Conservation (phyloP, 2,113 vertebrate species). For the Microcebus lehilahytsara region DNA sequence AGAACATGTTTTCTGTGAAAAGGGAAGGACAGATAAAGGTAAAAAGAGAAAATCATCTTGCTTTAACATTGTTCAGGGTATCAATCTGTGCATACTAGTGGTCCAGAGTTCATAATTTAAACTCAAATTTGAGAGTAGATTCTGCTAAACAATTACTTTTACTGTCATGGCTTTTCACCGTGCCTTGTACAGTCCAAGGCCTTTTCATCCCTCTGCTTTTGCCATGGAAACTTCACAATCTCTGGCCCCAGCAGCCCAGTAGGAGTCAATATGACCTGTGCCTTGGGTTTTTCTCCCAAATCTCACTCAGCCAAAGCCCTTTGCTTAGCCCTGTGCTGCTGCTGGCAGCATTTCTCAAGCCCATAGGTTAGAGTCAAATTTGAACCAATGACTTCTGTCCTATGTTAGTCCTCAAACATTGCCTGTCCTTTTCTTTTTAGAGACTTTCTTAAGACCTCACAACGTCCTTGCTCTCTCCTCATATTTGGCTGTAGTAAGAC, state of each 20-base stretch:
- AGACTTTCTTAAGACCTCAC: background rate
- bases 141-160: background rate
- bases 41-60: background rate
- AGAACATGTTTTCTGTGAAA: background rate
- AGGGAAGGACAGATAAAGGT: background rate
- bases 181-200: background rate
- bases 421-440: background rate
- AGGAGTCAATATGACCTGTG: background rate
- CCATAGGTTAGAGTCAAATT: background rate
- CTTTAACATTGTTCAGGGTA: background rate
- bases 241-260: background rate
- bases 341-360: background rate
- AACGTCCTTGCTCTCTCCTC: background rate
- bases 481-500: background rate
- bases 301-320: background rate
- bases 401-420: background rate
- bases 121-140: background rate
- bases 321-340: background rate
- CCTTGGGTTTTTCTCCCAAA: background rate
- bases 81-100: background rate
- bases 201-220: background rate
- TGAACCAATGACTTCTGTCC: background rate
- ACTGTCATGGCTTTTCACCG: background rate
- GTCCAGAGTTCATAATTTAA: background rate
- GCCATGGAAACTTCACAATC: background rate